These are phyloP conservation scores for Xenopus tropicalis DNA, from an alignment of 2,113 vertebrate species.

Conservation along the genomic window DNA sequence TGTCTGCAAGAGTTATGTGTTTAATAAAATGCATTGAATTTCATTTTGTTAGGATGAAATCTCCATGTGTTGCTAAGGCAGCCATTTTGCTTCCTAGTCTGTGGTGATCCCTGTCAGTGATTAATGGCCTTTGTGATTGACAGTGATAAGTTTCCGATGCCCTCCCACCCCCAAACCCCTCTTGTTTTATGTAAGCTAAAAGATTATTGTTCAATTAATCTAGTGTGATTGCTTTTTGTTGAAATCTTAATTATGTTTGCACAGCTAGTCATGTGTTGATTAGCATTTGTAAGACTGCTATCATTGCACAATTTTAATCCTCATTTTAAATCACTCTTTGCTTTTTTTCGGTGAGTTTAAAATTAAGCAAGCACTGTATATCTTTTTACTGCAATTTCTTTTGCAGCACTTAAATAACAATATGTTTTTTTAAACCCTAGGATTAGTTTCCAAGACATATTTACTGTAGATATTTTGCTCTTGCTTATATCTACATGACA, in stretches of 20 bases:
- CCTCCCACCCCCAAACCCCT: neutral
- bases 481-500: no score
- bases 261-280: slow-evolving; percentile 25
- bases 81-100: neutral
- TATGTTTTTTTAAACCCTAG: no score
- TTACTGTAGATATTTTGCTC: no score
- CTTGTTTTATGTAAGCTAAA: slow-evolving; percentile 3
- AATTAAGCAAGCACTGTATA: neutral
- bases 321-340: slow-evolving; percentile 30
- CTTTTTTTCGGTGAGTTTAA: neutral
- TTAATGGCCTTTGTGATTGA: slow-evolving; percentile 22
- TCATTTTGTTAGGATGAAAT: no score
- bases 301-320: slow-evolving; percentile 29
- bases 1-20: no score
- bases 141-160: slow-evolving; percentile 6
- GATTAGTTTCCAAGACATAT: no score
- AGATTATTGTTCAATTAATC: slow-evolving; percentile 39
- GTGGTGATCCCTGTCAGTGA: slow-evolving; percentile 4
- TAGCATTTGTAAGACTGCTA: slow-evolving; percentile 36
- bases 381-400: neutral
- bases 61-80: neutral
- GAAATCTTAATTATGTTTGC: slow-evolving; percentile 43
- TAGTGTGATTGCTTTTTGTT: slow-evolving; percentile 38
- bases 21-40: no score
- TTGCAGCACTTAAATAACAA: no score